Evolutionary conservation across 2,888 invertebrate species (phyloP).

Genomic region (Ochropacha duplaris): DNA sequence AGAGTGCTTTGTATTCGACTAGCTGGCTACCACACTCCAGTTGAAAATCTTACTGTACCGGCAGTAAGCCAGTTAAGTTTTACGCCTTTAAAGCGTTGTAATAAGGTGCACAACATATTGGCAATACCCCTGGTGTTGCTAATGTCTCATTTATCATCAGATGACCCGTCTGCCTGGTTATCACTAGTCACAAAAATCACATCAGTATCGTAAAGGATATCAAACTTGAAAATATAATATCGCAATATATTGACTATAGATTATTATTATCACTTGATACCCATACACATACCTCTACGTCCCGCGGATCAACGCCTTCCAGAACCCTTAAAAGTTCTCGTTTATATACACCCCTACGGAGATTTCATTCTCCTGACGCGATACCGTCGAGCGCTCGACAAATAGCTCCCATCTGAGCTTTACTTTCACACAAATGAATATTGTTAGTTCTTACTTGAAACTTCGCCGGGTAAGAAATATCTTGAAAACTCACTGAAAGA

Average conservation of each 20-base stretch:
- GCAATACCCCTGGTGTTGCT: too few species aligned
- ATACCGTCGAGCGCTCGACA: slow-evolving; percentile 22
- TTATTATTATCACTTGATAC: neutral
- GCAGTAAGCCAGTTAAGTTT: too few species aligned
- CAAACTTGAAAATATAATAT: too few species aligned
- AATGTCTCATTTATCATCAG: too few species aligned
- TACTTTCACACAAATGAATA: slow-evolving; percentile 19
- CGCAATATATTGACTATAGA: neutral
- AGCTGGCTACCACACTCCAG: too few species aligned
- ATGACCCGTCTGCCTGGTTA: too few species aligned
- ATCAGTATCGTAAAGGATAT: too few species aligned
- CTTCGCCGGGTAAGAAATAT: slow-evolving; percentile 1
- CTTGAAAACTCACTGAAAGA: neutral
- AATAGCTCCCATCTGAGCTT: slow-evolving; percentile 23
- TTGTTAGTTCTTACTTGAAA: slow-evolving; percentile 7
- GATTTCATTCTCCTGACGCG: slow-evolving; percentile 15
- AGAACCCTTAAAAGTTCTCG: slow-evolving; percentile 7
- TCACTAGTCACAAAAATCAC: too few species aligned
- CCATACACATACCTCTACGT: neutral
- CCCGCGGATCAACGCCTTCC: neutral
- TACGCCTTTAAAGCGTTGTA: too few species aligned
- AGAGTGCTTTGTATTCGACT: too few species aligned
- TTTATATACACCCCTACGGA: slow-evolving; percentile 11
- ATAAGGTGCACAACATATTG: too few species aligned
- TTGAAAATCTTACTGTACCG: too few species aligned